Evolutionary conservation across 2,113 vertebrate species (phyloP).

Genomic region (Burhinus bistriatus): DNA sequence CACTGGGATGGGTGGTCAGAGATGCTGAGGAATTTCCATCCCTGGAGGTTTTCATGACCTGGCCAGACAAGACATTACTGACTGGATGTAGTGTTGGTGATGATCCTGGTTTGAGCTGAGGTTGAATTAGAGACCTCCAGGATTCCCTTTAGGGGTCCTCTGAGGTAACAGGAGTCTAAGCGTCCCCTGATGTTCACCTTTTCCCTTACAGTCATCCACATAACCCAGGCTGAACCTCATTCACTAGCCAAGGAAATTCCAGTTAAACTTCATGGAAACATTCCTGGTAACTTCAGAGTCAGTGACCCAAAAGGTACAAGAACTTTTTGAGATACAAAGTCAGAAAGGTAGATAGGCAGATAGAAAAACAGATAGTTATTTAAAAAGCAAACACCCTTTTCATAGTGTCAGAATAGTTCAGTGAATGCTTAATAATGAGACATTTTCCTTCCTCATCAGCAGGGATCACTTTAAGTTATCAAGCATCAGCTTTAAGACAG

Average conservation of each 20-base stretch:
- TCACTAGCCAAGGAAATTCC: background rate
- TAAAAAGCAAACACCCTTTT: background rate
- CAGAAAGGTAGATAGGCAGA: background rate
- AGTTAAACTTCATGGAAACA: background rate
- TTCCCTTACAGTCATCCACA: background rate
- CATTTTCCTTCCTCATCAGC: background rate
- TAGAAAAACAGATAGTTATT: background rate
- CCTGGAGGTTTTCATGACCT: background rate
- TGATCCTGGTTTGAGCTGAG: background rate
- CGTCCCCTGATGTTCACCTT: background rate
- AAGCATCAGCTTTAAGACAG: background rate
- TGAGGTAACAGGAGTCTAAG: background rate
- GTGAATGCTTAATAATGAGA: background rate
- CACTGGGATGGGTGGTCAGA: background rate
- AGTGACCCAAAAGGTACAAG: background rate
- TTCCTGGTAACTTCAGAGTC: background rate
- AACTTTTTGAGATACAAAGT: background rate
- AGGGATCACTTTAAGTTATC: background rate
- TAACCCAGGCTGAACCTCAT: background rate
- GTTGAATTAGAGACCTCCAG: background rate
- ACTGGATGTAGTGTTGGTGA: background rate
- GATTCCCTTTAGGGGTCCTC: background rate
- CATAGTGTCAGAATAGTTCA: background rate
- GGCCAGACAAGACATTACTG: background rate
- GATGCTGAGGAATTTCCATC: background rate